Conservation (phyloP, 2,888 invertebrate species). For the Hypsopygia costalis region DNA sequence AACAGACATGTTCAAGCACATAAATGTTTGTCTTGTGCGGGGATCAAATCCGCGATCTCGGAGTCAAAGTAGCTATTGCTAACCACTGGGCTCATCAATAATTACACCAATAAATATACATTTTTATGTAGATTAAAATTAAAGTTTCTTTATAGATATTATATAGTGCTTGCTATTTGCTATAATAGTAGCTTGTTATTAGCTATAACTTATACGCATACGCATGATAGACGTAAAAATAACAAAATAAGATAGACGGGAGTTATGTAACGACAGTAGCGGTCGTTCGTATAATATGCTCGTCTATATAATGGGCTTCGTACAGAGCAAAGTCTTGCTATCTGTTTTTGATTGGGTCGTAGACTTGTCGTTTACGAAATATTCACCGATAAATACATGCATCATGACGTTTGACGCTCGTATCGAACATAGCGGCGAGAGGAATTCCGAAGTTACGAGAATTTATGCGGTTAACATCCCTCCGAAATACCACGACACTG, state of each 20-base stretch:
- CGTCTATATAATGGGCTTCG: conserved; percentile 20
- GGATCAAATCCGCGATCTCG: too few relatives aligned
- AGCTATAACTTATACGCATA: background rate
- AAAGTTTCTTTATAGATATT: too few relatives aligned
- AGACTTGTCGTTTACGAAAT: conserved; percentile 38
- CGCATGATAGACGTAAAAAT: conserved; percentile 6
- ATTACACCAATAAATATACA: too few relatives aligned
- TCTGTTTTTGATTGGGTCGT: conserved; percentile 40
- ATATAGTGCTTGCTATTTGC: too few relatives aligned
- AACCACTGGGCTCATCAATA: too few relatives aligned
- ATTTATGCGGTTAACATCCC: conserved; percentile 17
- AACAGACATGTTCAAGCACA: too few relatives aligned
- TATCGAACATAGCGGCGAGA: conserved; percentile 20
- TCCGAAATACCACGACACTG: background rate
- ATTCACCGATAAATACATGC: conserved; percentile 37
- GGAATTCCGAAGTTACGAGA: conserved; percentile 23
- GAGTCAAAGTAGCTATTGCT: too few relatives aligned
- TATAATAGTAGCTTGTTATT: too few relatives aligned
- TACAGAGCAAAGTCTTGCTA: conserved; percentile 26
- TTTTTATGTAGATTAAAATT: too few relatives aligned
- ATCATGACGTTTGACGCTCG: conserved; percentile 24
- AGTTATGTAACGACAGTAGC: conserved; percentile 18
- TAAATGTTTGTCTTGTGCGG: too few relatives aligned
- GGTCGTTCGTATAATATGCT: conserved; percentile 23
- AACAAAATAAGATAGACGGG: conserved; percentile 15